A percentile compares a stretch with the other conserved stretches of the same genome.
These are phyloP conservation scores for Sphaerophoria taeniata DNA, from an alignment of 2,888 invertebrate species.

Conservation along the genomic window DNA sequence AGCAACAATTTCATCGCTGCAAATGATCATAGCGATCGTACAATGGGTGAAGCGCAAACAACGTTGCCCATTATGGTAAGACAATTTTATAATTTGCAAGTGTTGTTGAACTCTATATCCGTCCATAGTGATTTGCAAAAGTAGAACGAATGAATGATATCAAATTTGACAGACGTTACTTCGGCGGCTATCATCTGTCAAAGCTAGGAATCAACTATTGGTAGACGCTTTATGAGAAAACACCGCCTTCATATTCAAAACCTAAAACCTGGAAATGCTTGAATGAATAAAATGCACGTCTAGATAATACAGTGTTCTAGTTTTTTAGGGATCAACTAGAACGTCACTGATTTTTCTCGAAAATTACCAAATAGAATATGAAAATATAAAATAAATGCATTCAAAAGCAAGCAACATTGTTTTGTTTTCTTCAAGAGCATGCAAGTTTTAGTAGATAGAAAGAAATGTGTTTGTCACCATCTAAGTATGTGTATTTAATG, in stretches of 20 bases:
- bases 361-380: not conserved
- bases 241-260: not conserved
- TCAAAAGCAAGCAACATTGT: slow-evolving; percentile 13
- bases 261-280: slow-evolving; percentile 23
- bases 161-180: too few relatives aligned
- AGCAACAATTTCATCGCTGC: too few relatives aligned
- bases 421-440: slow-evolving; percentile 8
- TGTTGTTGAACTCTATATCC: too few relatives aligned
- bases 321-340: not conserved
- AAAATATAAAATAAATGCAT: not conserved
- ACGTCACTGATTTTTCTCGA: not conserved
- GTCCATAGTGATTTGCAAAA: too few relatives aligned
- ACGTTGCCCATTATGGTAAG: too few relatives aligned
- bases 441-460: slow-evolving; percentile 16
- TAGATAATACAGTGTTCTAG: not conserved
- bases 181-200: too few relatives aligned
- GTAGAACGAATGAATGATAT: too few relatives aligned
- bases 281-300: slow-evolving; percentile 31
- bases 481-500: not conserved
- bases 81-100: too few relatives aligned
- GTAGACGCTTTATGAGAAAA: too few relatives aligned
- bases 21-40: too few relatives aligned
- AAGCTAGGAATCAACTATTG: too few relatives aligned
- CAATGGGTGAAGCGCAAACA: too few relatives aligned
- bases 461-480: not conserved